Conservation (phyloP, 2,113 vertebrate species). For the Ochotona curzoniae region DNA sequence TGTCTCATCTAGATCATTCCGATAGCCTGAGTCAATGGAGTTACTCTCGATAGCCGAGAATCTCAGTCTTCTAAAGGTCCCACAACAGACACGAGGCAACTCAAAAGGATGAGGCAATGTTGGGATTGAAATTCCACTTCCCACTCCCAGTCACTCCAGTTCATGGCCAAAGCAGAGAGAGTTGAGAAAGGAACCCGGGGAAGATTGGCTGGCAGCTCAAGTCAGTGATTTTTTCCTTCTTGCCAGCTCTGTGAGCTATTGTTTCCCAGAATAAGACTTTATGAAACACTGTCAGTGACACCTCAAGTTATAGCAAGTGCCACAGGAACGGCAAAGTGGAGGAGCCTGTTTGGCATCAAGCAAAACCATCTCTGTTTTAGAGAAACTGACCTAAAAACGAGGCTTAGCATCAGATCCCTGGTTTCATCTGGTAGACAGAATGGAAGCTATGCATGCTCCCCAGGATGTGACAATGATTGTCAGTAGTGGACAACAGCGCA, state of each 20-base stretch:
- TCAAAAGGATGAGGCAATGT: fast-evolving
- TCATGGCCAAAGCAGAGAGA: neutral
- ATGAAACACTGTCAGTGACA: neutral
- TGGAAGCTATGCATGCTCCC: neutral
- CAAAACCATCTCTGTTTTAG: too few species aligned
- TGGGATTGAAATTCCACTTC: neutral
- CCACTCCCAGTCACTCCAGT: too few species aligned
- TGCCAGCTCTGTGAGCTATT: neutral
- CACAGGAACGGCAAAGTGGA: too few species aligned
- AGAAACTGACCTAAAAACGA: neutral
- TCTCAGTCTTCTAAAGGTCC: too few species aligned
- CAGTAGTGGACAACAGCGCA: too few species aligned
- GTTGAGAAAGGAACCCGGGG: neutral
- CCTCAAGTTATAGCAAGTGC: neutral
- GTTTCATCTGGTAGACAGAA: neutral
- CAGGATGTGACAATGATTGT: neutral
- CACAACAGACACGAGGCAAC: too few species aligned
- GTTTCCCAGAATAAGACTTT: neutral
- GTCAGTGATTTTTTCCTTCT: neutral
- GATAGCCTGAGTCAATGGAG: neutral
- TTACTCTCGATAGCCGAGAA: neutral
- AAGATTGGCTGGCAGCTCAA: neutral
- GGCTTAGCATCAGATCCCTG: neutral
- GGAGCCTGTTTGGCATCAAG: too few species aligned
- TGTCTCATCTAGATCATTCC: fast-evolving